Percentiles rank a stretch among this genome's conserved stretches.
Conservation (phyloP, 1,140 invertebrate genomes). For the Drosophila sucinea region DNA sequence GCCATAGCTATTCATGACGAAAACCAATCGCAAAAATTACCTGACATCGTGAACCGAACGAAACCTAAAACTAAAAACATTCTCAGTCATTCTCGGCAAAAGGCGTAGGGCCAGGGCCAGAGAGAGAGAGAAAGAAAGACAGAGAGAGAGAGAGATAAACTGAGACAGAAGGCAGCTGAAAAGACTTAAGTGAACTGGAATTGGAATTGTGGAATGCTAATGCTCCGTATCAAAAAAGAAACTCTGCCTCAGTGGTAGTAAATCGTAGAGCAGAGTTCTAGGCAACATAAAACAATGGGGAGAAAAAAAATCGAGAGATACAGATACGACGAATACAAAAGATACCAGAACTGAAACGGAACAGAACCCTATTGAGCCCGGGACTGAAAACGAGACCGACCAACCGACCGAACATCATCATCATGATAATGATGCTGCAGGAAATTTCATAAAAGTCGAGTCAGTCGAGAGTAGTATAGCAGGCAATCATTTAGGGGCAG, state of each 20-base stretch:
- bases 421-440: slow-evolving; percentile 76
- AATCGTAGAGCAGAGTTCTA: slow-evolving; percentile 20
- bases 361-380: slow-evolving; percentile 30
- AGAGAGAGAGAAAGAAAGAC: slow-evolving; percentile 9
- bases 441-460: slow-evolving; percentile 58
- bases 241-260: slow-evolving; percentile 4
- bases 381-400: not conserved
- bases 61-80: slow-evolving; percentile 57
- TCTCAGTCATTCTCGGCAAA: slow-evolving; percentile 24
- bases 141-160: not conserved
- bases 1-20: slow-evolving; percentile 34
- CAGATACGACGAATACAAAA: slow-evolving; percentile 1
- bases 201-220: slow-evolving; percentile 38
- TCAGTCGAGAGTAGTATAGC: slow-evolving; percentile 20
- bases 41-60: slow-evolving; percentile 53
- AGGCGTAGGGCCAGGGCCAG: slow-evolving; percentile 14
- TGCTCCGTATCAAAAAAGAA: slow-evolving; percentile 20
- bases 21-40: slow-evolving; percentile 68
- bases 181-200: slow-evolving; percentile 31
- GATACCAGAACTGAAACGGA: slow-evolving; percentile 19
- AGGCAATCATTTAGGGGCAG: slow-evolving; percentile 45
- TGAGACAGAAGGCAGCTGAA: slow-evolving; percentile 14
- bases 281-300: slow-evolving; percentile 7
- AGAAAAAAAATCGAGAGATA: not conserved
- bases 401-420: slow-evolving; percentile 31